phyloP scores from a whole-genome alignment of 2,888 invertebrate genomes.

The Glaucopsyche alexis region DNA sequence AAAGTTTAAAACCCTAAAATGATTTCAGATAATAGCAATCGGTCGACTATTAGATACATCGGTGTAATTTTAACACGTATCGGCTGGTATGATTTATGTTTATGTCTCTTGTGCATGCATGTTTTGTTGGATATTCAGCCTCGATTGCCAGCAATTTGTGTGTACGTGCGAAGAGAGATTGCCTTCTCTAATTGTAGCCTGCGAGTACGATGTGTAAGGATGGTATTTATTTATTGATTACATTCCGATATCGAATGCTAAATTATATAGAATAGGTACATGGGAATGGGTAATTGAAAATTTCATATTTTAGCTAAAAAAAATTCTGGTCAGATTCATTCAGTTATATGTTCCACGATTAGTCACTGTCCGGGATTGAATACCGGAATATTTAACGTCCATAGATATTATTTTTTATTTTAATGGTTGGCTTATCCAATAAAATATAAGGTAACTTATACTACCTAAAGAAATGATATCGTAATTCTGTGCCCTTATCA shows the following conservation, averaged over 20 bases:
- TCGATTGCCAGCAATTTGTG: conserved; percentile 65
- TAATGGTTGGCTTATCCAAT: not conserved
- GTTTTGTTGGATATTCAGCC: conserved; percentile 36
- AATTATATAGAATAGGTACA: not conserved
- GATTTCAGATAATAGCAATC: conserved; percentile 5
- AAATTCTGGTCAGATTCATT: not conserved
- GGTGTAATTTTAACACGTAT: conserved; percentile 26
- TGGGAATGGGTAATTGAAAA: not conserved
- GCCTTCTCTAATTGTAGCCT: conserved; percentile 62
- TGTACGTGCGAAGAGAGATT: conserved; percentile 72
- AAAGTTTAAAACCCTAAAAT: conserved; percentile 16
- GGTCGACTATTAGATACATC: conserved; percentile 13
- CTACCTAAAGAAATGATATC: conserved; percentile 15
- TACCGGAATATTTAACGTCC: too few relatives aligned
- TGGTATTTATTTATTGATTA: conserved; percentile 34
- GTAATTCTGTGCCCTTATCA: conserved; percentile 18
- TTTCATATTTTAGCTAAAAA: not conserved
- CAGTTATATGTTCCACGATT: not conserved
- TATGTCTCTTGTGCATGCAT: conserved; percentile 20
- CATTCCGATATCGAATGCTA: conserved; percentile 19
- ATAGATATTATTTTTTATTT: too few relatives aligned
- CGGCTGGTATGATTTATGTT: conserved; percentile 26
- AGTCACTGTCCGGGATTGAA: not conserved
- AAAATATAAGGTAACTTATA: not conserved
- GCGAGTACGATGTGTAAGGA: conserved; percentile 38